These are phyloP conservation scores for Linhomoeus sp. DNA, from an alignment of 2,888 invertebrate species.

Conservation along the genomic window DNA sequence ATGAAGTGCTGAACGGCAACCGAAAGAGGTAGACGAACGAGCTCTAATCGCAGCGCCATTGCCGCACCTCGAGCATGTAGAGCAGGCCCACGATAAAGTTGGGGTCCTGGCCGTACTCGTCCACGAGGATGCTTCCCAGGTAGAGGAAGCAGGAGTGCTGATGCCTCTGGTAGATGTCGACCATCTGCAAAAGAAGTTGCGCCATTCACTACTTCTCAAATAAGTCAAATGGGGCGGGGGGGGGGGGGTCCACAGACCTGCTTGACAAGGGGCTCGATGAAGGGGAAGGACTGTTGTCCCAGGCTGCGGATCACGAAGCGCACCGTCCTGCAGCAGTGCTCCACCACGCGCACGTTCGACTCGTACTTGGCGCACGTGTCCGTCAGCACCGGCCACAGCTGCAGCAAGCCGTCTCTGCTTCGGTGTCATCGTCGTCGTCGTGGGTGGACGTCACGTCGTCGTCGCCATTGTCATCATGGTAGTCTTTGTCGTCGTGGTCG, in stretches of 20 bases:
- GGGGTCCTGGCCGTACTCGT: conserved; percentile 55
- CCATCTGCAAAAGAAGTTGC: conserved; percentile 37
- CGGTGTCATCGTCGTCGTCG: neutral
- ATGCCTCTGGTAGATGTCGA: conserved; percentile 48
- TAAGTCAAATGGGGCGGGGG: neutral
- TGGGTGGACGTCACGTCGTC: neutral
- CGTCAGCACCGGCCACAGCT: conserved; percentile 70
- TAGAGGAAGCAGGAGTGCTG: conserved; percentile 71
- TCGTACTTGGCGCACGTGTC: conserved; percentile 56
- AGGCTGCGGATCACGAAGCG: conserved; percentile 65
- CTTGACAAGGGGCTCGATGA: conserved; percentile 59
- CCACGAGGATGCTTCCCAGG: conserved; percentile 63
- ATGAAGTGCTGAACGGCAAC: conserved; percentile 29
- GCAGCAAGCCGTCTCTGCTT: no score
- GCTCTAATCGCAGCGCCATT: neutral
- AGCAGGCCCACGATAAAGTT: conserved; percentile 57
- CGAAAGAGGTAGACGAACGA: neutral
- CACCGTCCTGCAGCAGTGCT: conserved; percentile 69
- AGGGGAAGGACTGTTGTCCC: conserved; percentile 49
- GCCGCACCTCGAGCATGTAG: conserved; percentile 55
- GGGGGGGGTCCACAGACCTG: conserved; percentile 38
- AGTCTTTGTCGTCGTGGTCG: no score
- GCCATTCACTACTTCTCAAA: neutral
- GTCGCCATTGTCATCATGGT: no score
- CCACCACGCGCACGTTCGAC: conserved; percentile 64